Base-by-base conservation (phyloP, 2,888 invertebrate species). In the Acanthosoma haemorrhoidale region DNA sequence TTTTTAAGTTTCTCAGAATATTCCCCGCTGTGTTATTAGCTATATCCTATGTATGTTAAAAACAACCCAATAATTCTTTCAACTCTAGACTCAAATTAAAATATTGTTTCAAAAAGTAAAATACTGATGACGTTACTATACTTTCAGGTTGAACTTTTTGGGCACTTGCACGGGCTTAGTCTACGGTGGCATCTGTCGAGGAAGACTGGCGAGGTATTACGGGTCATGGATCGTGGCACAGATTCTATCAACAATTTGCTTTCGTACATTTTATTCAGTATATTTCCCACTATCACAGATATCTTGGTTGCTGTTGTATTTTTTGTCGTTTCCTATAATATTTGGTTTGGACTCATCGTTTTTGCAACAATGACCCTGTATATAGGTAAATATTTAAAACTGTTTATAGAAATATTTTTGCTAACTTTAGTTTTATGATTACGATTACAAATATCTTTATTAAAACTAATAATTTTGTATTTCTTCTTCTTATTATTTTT, bases 211-310 rank as follows among this genome's bases (percentile, higher is more conserved):
- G 97, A 99, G 83, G 96, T 99, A 0, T 82, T 98, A 2, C 84
- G 96, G 36, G 89, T 98, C 0, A 96, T 99, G 92, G 98, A 99
- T 81, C 85, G 98, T 73, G 98, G 98, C 75, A 97, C 97, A 0
- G 94, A 93, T 76, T 96, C 96, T 68, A 94, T 98, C 76, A 96
- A 96, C 81, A 94, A 91, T 80, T 83, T 99, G 9, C 84, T 98
- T 1, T 95, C 91, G 77, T 95, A 91, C 78, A 90, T 97, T 60
- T 82, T 97, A 43, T 97, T 97, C 82, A 93, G 93, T 57, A 97
- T 99, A 75, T 79, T 89, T 0, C 98, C 98, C 0, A 97, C 97
- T 0, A 86, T 99, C 70, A 82, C 92, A 13, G 98, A 99, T 79
- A 95, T 99, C 71, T 59, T 94, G 0, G 85, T 99, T 2, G 98